Evolutionary conservation across 2,888 invertebrate species (phyloP).

Genomic region (Drosophila neonasuta): DNA sequence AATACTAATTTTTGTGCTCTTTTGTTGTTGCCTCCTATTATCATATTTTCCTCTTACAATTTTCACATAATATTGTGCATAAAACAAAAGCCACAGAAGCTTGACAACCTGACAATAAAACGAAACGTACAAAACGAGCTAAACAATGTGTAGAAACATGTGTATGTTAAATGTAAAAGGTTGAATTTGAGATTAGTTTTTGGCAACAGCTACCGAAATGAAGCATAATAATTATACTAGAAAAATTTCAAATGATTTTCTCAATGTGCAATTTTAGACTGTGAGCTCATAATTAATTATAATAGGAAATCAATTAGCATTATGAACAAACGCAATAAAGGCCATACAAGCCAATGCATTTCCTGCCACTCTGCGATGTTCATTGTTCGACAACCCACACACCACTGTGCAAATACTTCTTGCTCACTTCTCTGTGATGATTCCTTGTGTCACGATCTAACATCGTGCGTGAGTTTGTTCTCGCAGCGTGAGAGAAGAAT

Average conservation of each 20-base stretch:
- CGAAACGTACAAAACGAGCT: slow-evolving; percentile 25
- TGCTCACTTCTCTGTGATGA: neutral
- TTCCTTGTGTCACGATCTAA: neutral
- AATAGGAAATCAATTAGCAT: slow-evolving; percentile 30
- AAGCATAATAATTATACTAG: neutral
- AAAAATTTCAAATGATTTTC: neutral
- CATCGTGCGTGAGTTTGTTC: neutral
- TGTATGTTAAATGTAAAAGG: slow-evolving; percentile 15
- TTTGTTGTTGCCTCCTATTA: slow-evolving; percentile 46
- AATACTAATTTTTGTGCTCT: slow-evolving; percentile 55
- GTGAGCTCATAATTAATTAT: slow-evolving; percentile 24
- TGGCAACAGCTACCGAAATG: slow-evolving; percentile 42
- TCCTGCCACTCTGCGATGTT: slow-evolving; percentile 28
- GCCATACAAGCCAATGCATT: slow-evolving; percentile 34
- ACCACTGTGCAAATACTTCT: slow-evolving; percentile 51
- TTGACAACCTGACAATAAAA: slow-evolving; percentile 31
- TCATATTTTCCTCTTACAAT: slow-evolving; percentile 39
- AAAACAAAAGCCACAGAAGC: slow-evolving; percentile 46
- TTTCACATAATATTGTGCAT: slow-evolving; percentile 56
- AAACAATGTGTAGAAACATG: slow-evolving; percentile 30
- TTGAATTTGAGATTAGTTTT: slow-evolving; percentile 35
- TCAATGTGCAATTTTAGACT: neutral
- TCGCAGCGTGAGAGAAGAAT: neutral
- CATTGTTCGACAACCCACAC: slow-evolving; percentile 31
- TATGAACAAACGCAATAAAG: slow-evolving; percentile 23